Evolutionary conservation across 2,797 vertebrate species (phyloP), one percentile per base, ranked within the genome.

Genomic region (Gastrophryne carolinensis): DNA sequence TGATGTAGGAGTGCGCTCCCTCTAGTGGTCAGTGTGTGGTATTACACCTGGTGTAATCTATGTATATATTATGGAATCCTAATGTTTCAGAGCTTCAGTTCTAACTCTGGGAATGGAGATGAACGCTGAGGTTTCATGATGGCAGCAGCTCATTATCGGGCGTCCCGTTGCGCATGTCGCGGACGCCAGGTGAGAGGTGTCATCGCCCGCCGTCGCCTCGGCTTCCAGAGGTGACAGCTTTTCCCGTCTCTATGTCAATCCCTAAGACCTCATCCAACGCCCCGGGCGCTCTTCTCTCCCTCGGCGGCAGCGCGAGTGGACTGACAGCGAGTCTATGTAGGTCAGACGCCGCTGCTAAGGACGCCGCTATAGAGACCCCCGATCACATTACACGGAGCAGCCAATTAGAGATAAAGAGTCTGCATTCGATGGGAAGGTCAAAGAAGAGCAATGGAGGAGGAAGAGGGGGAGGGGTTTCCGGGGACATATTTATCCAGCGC

Each of bases 201-300:
- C 75, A 72, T 37, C 19, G 32, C 37, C n/a, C 15, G 4, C 4
- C 15, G 1, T 5, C 17, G 39, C 30, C 34, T 47, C 37, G 29
- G 13, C 13, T 32, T 44, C 39, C 24, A 47, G 60, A 72, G 75
- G 75, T 72, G 61, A 71, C 74, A 77, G 49, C 19, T 30, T 37
- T 78, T 65, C 34, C 50, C 52, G 58, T 76, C 65, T 62, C 47
- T 34, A 57, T 77, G 74, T 71, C 34, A 70, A 63, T 70, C 70
- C 66, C 74, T 68, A 60, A 67, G 49, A 64, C 58, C 49, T 63
- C 54, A 68, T 50, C 74, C 58, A 65, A 58, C 49, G 75, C 75
- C 68, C 67, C 21, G 75, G 75, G 75, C 75, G 64, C 47, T 49
- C 39, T 76, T 57, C 75, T 77, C 64, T 71, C 67, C 67, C 75